phyloP scores from a whole-genome alignment of 2,113 vertebrate species.

The Potamarius usumacintae region DNA sequence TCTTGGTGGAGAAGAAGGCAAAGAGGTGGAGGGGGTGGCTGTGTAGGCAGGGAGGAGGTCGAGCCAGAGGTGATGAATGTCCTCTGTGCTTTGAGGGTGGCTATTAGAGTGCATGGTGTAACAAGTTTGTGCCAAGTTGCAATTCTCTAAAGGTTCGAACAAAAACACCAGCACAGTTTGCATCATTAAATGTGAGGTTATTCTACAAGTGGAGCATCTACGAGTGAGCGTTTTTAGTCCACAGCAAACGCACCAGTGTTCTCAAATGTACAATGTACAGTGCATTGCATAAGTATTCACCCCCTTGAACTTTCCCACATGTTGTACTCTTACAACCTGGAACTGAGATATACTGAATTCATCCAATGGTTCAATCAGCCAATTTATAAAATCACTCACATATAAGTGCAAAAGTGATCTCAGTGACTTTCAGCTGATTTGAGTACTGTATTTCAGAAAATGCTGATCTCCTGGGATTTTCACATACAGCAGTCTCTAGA shows the following conservation, averaged over 20 bases:
- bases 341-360: no score
- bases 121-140: constrained; percentile 40
- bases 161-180: constrained; percentile 28
- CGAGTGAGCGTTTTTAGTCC: not conserved
- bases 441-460: no score
- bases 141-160: constrained; percentile 29
- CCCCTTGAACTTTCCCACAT: not conserved
- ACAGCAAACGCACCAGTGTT: not conserved
- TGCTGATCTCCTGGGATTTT: not conserved
- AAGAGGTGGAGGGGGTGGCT: constrained; percentile 2
- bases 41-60: constrained; percentile 26
- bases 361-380: not conserved
- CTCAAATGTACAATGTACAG: not conserved
- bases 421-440: not conserved
- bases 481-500: not conserved
- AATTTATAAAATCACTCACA: not conserved
- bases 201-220: constrained; percentile 12
- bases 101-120: constrained; percentile 38
- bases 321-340: not conserved
- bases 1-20: not conserved
- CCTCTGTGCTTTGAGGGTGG: constrained; percentile 23
- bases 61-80: constrained; percentile 37
- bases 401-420: not conserved
- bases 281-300: constrained; percentile 2
- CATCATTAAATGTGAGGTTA: constrained; percentile 17